Evolutionary conservation across 2,797 vertebrate species (phyloP).

Genomic region (Pteronotus mesoamericanus): DNA sequence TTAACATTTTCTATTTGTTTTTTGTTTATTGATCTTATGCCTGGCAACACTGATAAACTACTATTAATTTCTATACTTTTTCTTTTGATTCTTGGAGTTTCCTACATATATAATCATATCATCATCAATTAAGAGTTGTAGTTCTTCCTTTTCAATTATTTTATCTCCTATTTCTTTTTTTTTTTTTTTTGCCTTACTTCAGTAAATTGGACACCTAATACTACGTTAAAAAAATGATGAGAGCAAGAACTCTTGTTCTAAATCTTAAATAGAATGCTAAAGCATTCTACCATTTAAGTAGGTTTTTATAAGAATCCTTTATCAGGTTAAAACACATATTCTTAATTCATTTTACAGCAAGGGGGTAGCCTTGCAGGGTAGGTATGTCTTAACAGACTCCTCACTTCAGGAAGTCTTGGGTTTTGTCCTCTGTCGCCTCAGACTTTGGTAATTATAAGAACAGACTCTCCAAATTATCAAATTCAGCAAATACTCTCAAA

Average conservation of each 20-base stretch:
- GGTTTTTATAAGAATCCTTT: neutral
- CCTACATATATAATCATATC: neutral
- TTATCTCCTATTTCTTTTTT: neutral
- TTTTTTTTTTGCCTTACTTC: slow-evolving; percentile 15
- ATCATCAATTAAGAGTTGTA: neutral
- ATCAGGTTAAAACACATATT: neutral
- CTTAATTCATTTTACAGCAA: slow-evolving; percentile 4
- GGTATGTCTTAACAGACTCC: neutral
- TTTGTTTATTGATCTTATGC: neutral
- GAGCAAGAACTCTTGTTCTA: neutral
- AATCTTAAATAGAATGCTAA: slow-evolving; percentile 1
- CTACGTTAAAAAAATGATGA: neutral
- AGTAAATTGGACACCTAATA: neutral
- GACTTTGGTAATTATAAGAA: neutral
- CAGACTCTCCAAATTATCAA: neutral
- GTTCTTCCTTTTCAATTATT: slow-evolving; percentile 12
- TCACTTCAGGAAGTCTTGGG: neutral
- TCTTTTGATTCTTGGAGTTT: slow-evolving; percentile 1
- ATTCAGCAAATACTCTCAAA: neutral
- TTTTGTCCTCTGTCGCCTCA: neutral
- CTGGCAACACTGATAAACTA: neutral
- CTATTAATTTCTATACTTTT: neutral
- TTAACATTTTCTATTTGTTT: neutral
- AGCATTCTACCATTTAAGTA: slow-evolving; percentile 10
- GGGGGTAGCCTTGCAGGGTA: neutral